These are phyloP conservation scores for Athripsodes cinereus DNA, from an alignment of 2,888 invertebrate species.

Conservation along the genomic window DNA sequence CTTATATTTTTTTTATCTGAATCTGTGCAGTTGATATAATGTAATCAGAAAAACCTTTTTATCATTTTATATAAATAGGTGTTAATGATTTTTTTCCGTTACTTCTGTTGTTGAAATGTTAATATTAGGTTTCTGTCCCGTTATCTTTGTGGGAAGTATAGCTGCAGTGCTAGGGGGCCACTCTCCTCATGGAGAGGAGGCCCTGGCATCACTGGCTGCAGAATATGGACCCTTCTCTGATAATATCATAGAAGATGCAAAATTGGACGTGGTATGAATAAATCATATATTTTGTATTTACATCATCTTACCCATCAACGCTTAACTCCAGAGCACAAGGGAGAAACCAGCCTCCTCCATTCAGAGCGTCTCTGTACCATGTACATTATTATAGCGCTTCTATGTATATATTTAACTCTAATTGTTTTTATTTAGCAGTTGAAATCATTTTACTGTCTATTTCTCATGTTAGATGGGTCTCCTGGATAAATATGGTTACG, in stretches of 20 bases:
- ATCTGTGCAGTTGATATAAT: neutral
- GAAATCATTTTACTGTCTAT: neutral
- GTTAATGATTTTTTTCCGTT: too few species aligned
- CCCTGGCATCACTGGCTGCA: neutral
- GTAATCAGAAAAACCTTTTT: neutral
- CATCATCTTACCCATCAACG: neutral
- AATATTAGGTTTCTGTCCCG: too few species aligned
- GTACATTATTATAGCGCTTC: neutral
- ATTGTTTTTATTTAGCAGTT: neutral
- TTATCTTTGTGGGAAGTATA: too few species aligned
- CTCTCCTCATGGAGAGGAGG: neutral
- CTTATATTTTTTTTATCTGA: neutral
- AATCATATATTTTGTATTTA: neutral
- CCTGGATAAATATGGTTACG: slow-evolving; percentile 49
- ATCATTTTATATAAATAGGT: too few species aligned
- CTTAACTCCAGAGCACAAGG: neutral
- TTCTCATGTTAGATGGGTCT: slow-evolving; percentile 35
- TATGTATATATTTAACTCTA: neutral
- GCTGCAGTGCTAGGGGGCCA: neutral
- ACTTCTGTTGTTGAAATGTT: too few species aligned
- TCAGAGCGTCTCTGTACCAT: too few species aligned
- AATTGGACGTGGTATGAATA: slow-evolving; percentile 1
- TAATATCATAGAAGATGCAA: slow-evolving; percentile 1
- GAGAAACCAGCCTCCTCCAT: too few species aligned
- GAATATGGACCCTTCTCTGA: neutral